These are phyloP conservation scores for Omphaloscelis lunosa DNA, from an alignment of 2,888 invertebrate genomes.

Conservation along the genomic window DNA sequence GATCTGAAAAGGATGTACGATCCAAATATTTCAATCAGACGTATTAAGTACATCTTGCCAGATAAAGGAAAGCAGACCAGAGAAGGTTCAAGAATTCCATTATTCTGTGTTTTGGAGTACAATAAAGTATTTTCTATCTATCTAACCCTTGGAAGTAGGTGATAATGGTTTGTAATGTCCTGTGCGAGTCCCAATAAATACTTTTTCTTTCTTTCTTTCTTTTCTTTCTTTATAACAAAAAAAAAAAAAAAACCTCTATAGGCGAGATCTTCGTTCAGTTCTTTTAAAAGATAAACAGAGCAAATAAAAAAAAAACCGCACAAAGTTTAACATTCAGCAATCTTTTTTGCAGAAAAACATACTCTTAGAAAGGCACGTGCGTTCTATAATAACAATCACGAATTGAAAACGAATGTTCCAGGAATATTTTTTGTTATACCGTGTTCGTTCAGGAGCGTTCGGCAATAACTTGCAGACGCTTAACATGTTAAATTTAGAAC, in stretches of 20 bases:
- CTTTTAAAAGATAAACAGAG: not conserved
- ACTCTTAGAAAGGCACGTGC: not conserved
- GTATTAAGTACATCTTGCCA: not conserved
- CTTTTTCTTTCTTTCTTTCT: too few species aligned
- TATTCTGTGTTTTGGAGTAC: too few species aligned
- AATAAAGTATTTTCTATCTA: not conserved
- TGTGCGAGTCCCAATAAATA: too few species aligned
- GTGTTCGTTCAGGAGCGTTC: not conserved
- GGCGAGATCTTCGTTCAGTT: not conserved
- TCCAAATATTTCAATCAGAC: not conserved
- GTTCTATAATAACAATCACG: constrained; percentile 3
- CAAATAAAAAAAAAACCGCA: not conserved
- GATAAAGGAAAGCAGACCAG: not conserved
- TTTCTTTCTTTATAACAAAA: too few species aligned
- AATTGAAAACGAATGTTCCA: constrained; percentile 21
- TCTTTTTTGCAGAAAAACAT: not conserved
- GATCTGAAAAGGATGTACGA: not conserved
- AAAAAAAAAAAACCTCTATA: not conserved
- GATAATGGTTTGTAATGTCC: too few species aligned
- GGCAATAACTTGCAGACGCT: constrained; percentile 29
- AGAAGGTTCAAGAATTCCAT: not conserved
- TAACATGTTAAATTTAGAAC: not conserved
- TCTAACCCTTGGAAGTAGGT: not conserved
- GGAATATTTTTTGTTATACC: constrained; percentile 11
- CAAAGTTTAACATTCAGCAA: not conserved